Evolutionary conservation across 1,140 invertebrate genomes (phyloP).

Genomic region (Pogonomyrmex barbatus): DNA sequence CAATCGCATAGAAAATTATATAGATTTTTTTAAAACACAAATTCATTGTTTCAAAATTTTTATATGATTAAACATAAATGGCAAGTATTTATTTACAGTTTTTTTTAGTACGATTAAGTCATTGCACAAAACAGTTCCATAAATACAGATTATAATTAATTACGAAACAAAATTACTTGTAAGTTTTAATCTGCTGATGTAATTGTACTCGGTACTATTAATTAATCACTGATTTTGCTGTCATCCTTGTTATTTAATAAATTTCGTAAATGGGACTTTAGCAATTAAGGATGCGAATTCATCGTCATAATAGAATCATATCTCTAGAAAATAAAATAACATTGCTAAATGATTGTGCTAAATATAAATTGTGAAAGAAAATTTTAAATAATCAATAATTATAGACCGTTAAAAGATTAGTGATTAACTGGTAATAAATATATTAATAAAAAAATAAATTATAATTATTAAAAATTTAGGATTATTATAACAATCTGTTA

Average conservation of each 20-base stretch:
- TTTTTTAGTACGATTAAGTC: not conserved
- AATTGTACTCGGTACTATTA: not conserved
- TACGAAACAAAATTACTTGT: not conserved
- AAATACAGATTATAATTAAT: slow-evolving; percentile 12
- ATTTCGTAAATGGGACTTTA: not conserved
- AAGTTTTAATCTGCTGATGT: not conserved
- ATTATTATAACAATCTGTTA: not conserved
- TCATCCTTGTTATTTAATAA: slow-evolving; percentile 12
- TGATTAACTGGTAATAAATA: not conserved
- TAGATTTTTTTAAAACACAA: not conserved
- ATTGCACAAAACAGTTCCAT: not conserved
- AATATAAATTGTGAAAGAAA: not conserved
- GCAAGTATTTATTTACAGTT: not conserved
- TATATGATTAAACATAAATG: not conserved
- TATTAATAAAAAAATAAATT: not conserved
- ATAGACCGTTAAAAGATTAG: not conserved
- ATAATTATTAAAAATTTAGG: slow-evolving; percentile 6
- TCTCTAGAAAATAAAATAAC: not conserved
- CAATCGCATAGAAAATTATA: slow-evolving; percentile 1
- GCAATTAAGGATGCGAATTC: not conserved
- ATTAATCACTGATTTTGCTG: slow-evolving; percentile 21
- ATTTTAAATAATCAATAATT: slow-evolving; percentile 24
- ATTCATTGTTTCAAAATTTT: not conserved
- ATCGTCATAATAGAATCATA: not conserved
- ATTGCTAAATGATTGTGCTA: not conserved